These are phyloP conservation scores for Sisor rabdophorus DNA, from an alignment of 2,113 vertebrate genomes.

Conservation along the genomic window DNA sequence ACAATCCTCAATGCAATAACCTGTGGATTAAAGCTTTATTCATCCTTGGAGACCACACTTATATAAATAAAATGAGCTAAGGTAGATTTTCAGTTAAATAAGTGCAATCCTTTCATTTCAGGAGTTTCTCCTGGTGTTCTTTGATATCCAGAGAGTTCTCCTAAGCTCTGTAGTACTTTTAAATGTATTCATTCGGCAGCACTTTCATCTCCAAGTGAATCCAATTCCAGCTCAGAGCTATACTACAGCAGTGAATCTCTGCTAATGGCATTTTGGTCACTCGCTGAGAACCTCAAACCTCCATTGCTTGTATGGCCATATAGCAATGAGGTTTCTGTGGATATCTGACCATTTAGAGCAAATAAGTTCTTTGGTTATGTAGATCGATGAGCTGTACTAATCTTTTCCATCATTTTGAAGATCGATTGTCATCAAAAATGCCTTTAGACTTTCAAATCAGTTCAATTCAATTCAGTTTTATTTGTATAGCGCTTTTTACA, in stretches of 20 bases:
- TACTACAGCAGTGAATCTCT: neutral
- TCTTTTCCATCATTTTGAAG: too few relatives aligned
- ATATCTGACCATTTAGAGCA: neutral
- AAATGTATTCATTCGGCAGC: constrained; percentile 3
- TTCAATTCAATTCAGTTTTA: too few relatives aligned
- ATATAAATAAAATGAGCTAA: too few relatives aligned
- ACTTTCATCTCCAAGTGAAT: neutral
- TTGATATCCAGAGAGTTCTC: neutral
- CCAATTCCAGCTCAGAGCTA: neutral
- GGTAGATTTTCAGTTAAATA: too few relatives aligned
- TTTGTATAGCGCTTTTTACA: too few relatives aligned
- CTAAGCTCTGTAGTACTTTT: neutral
- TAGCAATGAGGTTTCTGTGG: neutral
- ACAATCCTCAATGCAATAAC: too few relatives aligned
- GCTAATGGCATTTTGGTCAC: neutral
- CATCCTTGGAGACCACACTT: too few relatives aligned
- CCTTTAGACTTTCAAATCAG: too few relatives aligned
- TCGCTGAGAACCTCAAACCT: neutral
- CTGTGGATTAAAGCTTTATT: too few relatives aligned
- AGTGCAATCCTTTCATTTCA: too few relatives aligned
- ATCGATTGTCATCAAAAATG: too few relatives aligned
- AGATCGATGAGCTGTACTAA: neutral
- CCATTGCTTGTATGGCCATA: neutral
- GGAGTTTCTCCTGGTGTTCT: neutral
- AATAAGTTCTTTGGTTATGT: neutral